phyloP scores from a whole-genome alignment of 2,113 vertebrate genomes.

The Choloepus hoffmanni region DNA sequence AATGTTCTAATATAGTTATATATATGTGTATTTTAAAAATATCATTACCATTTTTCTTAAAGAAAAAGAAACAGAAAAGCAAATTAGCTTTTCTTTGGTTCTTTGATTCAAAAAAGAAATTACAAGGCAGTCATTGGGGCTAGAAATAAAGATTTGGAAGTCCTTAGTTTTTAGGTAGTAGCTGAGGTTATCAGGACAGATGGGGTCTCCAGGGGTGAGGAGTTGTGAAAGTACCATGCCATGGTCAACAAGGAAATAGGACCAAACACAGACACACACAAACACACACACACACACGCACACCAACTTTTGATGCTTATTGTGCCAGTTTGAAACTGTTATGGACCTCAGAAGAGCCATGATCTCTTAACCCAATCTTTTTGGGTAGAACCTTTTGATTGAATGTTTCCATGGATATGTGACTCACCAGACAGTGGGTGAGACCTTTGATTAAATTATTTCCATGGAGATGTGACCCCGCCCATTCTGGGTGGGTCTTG shows the following conservation, averaged over 20 bases:
- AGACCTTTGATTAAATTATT: too few relatives aligned
- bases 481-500: too few relatives aligned
- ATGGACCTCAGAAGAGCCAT: too few relatives aligned
- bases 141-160: slow-evolving; percentile 11
- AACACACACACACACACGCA: background rate
- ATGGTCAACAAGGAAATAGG: background rate
- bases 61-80: slow-evolving; percentile 35
- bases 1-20: background rate
- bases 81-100: background rate
- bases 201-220: background rate
- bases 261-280: background rate
- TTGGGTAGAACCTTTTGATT: too few relatives aligned
- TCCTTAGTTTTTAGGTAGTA: background rate
- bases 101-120: slow-evolving; percentile 5
- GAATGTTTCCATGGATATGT: too few relatives aligned
- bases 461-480: too few relatives aligned
- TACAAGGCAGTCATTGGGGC: background rate
- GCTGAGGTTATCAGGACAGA: background rate
- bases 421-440: too few relatives aligned
- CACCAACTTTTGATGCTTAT: background rate
- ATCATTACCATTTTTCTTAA: slow-evolving; percentile 3
- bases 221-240: background rate
- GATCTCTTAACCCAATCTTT: too few relatives aligned
- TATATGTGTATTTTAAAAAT: background rate
- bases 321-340: too few relatives aligned